These are phyloP conservation scores for Chanos chanos DNA, from an alignment of 2,797 vertebrate genomes.

Conservation along the genomic window DNA sequence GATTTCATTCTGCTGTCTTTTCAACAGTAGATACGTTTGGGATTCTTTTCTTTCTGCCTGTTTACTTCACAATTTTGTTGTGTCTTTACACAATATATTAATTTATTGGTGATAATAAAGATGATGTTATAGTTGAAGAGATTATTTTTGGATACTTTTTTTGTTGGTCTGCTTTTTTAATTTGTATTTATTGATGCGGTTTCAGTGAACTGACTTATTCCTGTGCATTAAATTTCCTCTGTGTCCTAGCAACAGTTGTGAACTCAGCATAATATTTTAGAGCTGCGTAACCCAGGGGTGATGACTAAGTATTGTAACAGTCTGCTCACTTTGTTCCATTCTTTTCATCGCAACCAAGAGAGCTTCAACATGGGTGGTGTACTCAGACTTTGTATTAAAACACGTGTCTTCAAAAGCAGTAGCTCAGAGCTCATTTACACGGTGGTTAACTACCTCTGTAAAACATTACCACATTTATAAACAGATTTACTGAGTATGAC, in stretches of 20 bases:
- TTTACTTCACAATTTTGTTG: too few relatives aligned
- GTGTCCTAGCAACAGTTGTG: neutral
- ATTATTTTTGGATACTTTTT: too few relatives aligned
- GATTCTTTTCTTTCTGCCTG: too few relatives aligned
- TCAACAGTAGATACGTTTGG: too few relatives aligned
- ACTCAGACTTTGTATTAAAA: constrained; percentile 2
- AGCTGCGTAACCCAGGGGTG: neutral
- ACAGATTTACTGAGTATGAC: neutral
- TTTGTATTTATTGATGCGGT: neutral
- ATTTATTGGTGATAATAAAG: too few relatives aligned
- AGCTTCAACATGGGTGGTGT: constrained; percentile 28
- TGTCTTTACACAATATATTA: too few relatives aligned
- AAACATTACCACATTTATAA: neutral
- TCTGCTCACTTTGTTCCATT: neutral
- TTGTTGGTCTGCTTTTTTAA: neutral
- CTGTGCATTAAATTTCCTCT: neutral
- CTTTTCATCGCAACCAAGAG: neutral
- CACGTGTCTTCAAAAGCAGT: constrained; percentile 17
- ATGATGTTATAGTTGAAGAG: too few relatives aligned
- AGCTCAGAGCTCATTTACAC: constrained; percentile 18
- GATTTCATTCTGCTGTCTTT: too few relatives aligned
- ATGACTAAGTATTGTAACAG: neutral
- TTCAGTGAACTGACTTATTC: neutral
- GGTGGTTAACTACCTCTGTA: constrained; percentile 9
- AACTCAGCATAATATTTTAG: neutral